Conservation (phyloP, 53 echinoderm and acorn worm genomes). For the Patiria pectinifera region DNA sequence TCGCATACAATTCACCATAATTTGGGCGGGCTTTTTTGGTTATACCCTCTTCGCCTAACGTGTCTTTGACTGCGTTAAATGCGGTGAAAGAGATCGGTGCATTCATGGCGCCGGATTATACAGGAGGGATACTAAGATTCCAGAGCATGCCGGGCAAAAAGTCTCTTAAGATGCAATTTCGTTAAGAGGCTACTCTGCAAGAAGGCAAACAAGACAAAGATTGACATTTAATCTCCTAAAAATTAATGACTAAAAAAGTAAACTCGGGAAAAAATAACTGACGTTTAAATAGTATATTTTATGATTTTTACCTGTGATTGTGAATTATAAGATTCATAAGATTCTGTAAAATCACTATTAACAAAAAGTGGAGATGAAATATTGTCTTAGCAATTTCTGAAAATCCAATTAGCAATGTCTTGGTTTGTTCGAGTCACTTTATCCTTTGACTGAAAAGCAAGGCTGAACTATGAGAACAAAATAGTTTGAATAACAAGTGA, state of each 20-base stretch:
- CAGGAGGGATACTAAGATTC: conserved; percentile 26
- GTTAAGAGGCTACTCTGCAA: conserved; percentile 28
- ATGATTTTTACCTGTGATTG: no score
- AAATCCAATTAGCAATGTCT: no score
- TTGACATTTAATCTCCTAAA: not conserved
- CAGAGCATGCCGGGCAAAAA: not conserved
- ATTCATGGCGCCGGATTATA: conserved; percentile 54
- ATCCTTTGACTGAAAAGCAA: no score
- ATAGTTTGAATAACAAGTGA: no score
- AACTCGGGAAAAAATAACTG: no score
- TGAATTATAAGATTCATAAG: no score
- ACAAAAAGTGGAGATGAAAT: no score
- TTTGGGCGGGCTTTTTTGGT: not conserved
- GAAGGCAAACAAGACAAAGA: not conserved
- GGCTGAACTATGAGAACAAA: no score
- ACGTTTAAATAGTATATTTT: no score
- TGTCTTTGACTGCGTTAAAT: conserved; percentile 47
- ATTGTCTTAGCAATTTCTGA: no score
- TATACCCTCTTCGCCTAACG: not conserved
- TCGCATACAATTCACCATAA: conserved; percentile 37
- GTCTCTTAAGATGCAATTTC: conserved; percentile 41
- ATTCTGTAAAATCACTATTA: no score
- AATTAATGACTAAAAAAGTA: not conserved
- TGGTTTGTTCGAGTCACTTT: no score
- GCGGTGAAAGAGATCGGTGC: conserved; percentile 18